Evolutionary conservation across 2,797 vertebrate species (phyloP).

Genomic region (Chelon labrosus): DNA sequence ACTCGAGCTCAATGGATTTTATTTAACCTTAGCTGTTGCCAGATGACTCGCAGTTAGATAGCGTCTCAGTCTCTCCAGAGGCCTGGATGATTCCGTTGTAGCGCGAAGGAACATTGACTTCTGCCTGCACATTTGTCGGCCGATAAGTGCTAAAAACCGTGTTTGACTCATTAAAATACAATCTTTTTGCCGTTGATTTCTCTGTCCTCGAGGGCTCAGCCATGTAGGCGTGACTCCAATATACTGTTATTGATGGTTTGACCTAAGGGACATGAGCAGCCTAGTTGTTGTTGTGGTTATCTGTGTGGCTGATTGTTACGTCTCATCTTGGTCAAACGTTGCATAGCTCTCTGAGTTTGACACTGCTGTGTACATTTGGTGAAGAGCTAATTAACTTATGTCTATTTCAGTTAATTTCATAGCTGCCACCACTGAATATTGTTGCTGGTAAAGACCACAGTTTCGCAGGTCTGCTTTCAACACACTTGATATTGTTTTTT

Average conservation of each 20-base stretch:
- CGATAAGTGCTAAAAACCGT: constrained; percentile 37
- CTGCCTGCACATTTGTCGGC: constrained; percentile 33
- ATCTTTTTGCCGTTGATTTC: constrained; percentile 57
- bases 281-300: constrained; percentile 43
- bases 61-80: constrained; percentile 58
- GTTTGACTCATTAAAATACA: constrained; percentile 61
- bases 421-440: constrained; percentile 30
- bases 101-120: constrained; percentile 68
- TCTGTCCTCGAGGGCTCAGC: constrained; percentile 47
- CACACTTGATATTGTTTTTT: constrained; percentile 36
- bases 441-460: constrained; percentile 21
- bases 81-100: constrained; percentile 36
- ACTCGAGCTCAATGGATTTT: constrained; percentile 66
- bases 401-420: constrained; percentile 48
- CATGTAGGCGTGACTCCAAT: constrained; percentile 36
- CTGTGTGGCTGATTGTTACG: constrained; percentile 34
- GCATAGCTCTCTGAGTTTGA: constrained; percentile 32
- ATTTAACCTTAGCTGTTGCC: constrained; percentile 69
- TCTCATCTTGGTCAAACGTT: constrained; percentile 16
- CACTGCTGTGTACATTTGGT: not conserved
- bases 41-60: constrained; percentile 51
- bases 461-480: constrained; percentile 30
- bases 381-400: constrained; percentile 53
- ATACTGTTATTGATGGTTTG: constrained; percentile 55
- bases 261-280: constrained; percentile 38